A percentile compares a stretch with the other conserved stretches of the same genome.
Evolutionary conservation across 2,797 vertebrate species (phyloP).

Genomic region (Columba guinea): DNA sequence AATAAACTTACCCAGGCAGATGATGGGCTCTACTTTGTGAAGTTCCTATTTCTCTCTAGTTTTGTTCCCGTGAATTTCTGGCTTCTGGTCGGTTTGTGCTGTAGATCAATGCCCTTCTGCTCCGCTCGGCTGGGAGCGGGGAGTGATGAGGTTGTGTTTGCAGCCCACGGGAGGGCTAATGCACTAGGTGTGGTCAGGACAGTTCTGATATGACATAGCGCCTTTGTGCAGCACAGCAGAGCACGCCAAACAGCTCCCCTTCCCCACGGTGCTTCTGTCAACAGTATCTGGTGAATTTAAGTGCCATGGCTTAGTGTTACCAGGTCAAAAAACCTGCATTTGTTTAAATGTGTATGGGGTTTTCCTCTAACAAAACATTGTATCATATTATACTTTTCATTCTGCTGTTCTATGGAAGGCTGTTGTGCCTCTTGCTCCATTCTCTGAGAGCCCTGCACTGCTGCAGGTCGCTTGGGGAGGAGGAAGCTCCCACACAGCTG

Average conservation of each 20-base stretch:
- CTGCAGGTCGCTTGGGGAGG: accelerated
- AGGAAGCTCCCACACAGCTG: not conserved
- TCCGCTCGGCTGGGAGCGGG: conserved; percentile 8
- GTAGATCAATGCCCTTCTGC: conserved; percentile 28
- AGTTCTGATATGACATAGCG: conserved; percentile 76
- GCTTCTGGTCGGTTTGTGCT: not conserved
- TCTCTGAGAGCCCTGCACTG: not conserved
- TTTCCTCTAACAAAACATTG: not conserved
- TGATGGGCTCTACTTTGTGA: not conserved
- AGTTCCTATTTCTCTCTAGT: not conserved
- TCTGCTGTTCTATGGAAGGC: not conserved
- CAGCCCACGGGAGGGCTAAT: conserved; percentile 73
- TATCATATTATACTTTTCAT: not conserved
- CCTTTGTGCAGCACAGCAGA: conserved; percentile 21
- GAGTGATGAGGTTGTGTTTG: conserved; percentile 54
- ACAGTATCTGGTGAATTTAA: not conserved
- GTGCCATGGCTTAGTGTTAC: not conserved
- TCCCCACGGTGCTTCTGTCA: not conserved
- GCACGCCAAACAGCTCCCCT: not conserved
- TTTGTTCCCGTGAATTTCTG: not conserved
- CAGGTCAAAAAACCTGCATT: not conserved
- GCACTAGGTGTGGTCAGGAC: conserved; percentile 88
- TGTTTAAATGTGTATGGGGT: not conserved
- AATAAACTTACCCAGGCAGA: conserved; percentile 40
- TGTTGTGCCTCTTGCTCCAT: not conserved